phyloP scores from a whole-genome alignment of 37 sponge, comb jelly and placozoan species.

The Axinella damicornis region DNA sequence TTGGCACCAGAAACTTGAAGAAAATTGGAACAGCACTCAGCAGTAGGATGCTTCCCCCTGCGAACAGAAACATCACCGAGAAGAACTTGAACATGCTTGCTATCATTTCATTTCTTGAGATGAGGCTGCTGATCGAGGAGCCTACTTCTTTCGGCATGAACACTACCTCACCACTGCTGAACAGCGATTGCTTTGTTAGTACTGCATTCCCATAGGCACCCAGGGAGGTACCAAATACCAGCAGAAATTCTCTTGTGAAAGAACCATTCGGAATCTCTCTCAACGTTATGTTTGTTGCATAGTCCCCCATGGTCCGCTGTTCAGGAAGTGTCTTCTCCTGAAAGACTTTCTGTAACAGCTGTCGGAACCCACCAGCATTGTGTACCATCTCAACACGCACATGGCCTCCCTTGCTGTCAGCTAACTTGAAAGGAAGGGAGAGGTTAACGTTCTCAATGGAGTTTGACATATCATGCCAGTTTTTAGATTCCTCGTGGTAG shows the following conservation, averaged over 20 bases:
- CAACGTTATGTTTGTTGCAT: conserved; percentile 44
- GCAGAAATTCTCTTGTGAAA: conserved; percentile 57
- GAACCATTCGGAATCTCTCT: conserved; percentile 72
- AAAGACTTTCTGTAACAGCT: conserved; percentile 50
- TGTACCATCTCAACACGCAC: conserved; percentile 51
- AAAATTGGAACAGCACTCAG: conserved; percentile 13
- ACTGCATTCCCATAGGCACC: conserved; percentile 75
- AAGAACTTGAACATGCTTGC: conserved; percentile 40
- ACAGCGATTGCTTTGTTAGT: background rate
- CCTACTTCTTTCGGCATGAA: conserved; percentile 63
- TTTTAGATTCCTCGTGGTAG: conserved; percentile 4
- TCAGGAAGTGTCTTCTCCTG: conserved; percentile 60
- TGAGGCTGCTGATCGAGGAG: conserved; percentile 34
- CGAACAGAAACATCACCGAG: conserved; percentile 48
- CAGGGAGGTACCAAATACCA: conserved; percentile 52
- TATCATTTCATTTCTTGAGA: conserved; percentile 60
- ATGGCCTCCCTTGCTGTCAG: conserved; percentile 34
- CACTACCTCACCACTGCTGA: conserved; percentile 27
- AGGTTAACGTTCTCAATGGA: conserved; percentile 51
- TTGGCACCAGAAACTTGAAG: background rate
- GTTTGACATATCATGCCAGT: conserved; percentile 55
- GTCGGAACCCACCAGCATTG: conserved; percentile 56
- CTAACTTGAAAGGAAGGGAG: conserved; percentile 70
- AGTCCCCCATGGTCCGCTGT: conserved; percentile 59
- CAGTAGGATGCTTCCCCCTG: conserved; percentile 65